These are phyloP conservation scores for Stegastes partitus DNA, from an alignment of 2,113 vertebrate genomes.

Conservation along the genomic window DNA sequence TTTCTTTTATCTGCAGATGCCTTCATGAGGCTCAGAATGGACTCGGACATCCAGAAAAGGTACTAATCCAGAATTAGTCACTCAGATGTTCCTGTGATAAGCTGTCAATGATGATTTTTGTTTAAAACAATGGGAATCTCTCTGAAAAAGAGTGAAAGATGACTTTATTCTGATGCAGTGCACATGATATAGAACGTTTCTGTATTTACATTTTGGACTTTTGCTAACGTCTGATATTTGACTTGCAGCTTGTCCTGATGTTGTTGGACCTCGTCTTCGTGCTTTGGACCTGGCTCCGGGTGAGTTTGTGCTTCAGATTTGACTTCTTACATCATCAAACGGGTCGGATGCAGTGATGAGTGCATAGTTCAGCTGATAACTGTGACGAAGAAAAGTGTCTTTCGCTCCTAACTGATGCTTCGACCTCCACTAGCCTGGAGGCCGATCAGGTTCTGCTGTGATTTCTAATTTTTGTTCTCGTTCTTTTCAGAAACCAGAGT, in stretches of 20 bases:
- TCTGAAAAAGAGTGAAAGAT: constrained; percentile 90
- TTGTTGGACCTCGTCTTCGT: not conserved
- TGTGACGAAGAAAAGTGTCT: constrained; percentile 60
- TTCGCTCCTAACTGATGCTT: constrained; percentile 85
- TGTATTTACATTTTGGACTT: fast-evolving
- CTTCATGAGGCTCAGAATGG: fast-evolving
- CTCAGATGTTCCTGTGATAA: fast-evolving
- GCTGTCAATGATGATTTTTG: constrained; percentile 88
- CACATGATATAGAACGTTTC: fast-evolving
- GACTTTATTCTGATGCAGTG: constrained; percentile 87
- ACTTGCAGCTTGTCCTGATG: constrained; percentile 32
- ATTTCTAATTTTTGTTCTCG: not conserved
- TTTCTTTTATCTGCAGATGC: constrained; percentile 15
- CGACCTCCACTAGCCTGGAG: fast-evolving
- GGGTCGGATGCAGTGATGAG: constrained; percentile 45
- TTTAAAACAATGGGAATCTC: constrained; percentile 93
- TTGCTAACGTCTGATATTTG: not conserved
- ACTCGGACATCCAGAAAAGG: not conserved
- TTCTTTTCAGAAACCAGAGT: not conserved
- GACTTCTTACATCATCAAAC: fast-evolving
- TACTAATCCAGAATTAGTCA: not conserved
- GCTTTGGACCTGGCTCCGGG: not conserved
- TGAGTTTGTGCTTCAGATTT: not conserved
- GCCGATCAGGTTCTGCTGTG: fast-evolving
- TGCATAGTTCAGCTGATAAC: constrained; percentile 70